These are phyloP conservation scores for Hartigia nigra DNA, from an alignment of 2,888 invertebrate genomes.

Conservation along the genomic window DNA sequence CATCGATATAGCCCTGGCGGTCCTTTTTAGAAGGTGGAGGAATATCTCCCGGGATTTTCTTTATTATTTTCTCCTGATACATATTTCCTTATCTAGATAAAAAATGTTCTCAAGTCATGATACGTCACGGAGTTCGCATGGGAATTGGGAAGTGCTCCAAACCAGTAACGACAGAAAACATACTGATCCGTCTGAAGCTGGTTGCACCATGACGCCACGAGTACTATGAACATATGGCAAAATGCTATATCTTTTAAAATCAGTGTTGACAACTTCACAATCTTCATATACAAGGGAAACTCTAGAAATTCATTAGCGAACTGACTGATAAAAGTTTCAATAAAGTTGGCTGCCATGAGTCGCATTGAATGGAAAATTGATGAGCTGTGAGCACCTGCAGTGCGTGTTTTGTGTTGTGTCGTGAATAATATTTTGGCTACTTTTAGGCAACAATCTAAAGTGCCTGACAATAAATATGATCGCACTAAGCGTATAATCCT, in stretches of 20 bases:
- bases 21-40: conserved; percentile 67
- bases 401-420: conserved; percentile 18
- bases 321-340: background rate
- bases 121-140: no score
- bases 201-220: no score
- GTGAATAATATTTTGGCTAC: conserved; percentile 1
- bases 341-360: background rate
- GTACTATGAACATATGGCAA: no score
- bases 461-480: background rate
- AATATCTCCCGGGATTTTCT: conserved; percentile 68
- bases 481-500: background rate
- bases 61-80: conserved; percentile 41
- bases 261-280: no score
- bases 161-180: no score
- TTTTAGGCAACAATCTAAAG: background rate
- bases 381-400: conserved; percentile 20
- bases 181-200: no score
- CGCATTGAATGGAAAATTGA: conserved; percentile 9
- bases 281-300: no score
- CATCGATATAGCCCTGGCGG: conserved; percentile 69
- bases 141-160: no score
- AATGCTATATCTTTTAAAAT: no score
- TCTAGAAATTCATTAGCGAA: no score
- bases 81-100: conserved; percentile 25
- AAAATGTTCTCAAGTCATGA: no score